These are phyloP conservation scores for Nephrotoma guestfalica DNA, from an alignment of 2,888 invertebrate genomes.

Conservation along the genomic window DNA sequence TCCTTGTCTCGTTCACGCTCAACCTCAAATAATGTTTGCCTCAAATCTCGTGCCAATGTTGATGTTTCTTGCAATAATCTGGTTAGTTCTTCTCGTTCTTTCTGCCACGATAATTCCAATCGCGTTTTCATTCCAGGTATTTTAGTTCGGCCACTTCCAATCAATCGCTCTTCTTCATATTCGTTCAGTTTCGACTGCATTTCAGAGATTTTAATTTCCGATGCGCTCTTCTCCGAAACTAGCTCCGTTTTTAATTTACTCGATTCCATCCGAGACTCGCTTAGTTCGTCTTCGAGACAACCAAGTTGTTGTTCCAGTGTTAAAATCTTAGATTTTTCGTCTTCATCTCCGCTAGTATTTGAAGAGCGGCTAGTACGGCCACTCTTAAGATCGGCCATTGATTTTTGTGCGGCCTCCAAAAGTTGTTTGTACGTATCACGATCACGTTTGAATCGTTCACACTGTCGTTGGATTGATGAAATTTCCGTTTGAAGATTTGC, in stretches of 20 bases:
- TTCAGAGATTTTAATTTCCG: conserved; percentile 75
- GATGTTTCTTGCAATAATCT: conserved; percentile 81
- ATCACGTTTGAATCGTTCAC: conserved; percentile 64
- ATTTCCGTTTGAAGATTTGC: conserved; percentile 68
- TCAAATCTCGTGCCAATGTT: conserved; percentile 70
- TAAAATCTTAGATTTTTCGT: conserved; percentile 53
- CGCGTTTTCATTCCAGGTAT: conserved; percentile 74
- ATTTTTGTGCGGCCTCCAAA: conserved; percentile 74
- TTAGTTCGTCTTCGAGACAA: conserved; percentile 76
- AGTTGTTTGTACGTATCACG: conserved; percentile 81
- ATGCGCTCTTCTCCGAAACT: conserved; percentile 74
- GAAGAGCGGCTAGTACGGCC: conserved; percentile 45
- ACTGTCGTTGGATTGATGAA: conserved; percentile 56
- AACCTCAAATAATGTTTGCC: conserved; percentile 78
- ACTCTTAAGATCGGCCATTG: conserved; percentile 59
- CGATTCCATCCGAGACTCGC: conserved; percentile 65
- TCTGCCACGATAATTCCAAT: conserved; percentile 87
- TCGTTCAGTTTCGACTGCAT: conserved; percentile 59
- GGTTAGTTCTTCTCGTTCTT: conserved; percentile 84
- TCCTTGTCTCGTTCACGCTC: conserved; percentile 85
- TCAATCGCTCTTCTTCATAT: conserved; percentile 75
- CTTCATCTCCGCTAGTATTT: conserved; percentile 61
- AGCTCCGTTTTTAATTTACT: conserved; percentile 78
- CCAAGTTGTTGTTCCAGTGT: conserved; percentile 70
- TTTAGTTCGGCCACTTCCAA: conserved; percentile 70